Percentiles rank a stretch among this genome's conserved stretches.
These are phyloP conservation scores for Hylia prasina DNA, from an alignment of 2,113 vertebrate species.

Conservation along the genomic window DNA sequence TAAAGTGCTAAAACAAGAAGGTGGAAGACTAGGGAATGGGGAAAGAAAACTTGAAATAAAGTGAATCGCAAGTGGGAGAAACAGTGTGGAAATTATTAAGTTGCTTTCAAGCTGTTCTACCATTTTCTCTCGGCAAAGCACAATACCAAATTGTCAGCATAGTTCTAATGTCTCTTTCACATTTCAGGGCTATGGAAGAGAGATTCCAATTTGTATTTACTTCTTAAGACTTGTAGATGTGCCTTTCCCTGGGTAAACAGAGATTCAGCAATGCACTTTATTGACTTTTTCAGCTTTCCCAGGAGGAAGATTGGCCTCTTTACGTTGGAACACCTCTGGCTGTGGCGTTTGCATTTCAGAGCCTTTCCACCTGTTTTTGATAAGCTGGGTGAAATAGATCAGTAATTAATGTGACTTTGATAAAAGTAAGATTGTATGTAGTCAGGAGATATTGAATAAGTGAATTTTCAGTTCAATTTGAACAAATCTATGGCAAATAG, in stretches of 20 bases:
- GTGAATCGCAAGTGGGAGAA: neutral
- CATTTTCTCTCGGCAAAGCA: neutral
- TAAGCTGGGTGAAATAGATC: neutral
- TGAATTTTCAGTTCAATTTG: neutral
- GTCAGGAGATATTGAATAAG: neutral
- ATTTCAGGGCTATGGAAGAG: neutral
- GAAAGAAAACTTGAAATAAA: neutral
- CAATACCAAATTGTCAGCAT: neutral
- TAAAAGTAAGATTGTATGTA: neutral
- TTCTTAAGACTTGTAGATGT: neutral
- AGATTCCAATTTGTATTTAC: neutral
- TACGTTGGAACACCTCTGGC: neutral
- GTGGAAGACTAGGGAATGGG: neutral
- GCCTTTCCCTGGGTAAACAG: neutral
- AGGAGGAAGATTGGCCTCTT: neutral
- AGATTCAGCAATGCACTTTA: neutral
- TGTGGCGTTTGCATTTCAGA: neutral
- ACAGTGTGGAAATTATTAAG: neutral
- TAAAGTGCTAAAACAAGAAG: neutral
- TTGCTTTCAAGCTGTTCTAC: neutral
- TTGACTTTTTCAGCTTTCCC: constrained; percentile 41
- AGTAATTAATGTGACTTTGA: neutral
- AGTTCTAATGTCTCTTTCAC: neutral
- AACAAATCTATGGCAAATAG: neutral
- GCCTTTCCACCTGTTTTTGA: neutral